Conservation (phyloP, 1,140 invertebrate species). For the Heliconius hermathena region DNA sequence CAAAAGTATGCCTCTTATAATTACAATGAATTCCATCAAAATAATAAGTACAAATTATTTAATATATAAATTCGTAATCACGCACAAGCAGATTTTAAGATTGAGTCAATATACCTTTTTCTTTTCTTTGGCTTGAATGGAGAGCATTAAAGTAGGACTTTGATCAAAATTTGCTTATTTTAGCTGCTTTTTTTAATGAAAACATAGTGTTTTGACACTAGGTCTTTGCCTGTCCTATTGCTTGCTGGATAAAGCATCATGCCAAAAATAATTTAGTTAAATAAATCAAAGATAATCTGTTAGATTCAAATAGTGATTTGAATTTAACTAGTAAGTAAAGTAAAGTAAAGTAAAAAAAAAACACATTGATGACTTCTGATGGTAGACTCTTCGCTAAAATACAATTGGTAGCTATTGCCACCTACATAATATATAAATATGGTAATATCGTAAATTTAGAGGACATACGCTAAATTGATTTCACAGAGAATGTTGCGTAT, state of each 20-base stretch:
- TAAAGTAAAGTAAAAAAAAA: too few species aligned
- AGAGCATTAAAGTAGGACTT: not conserved
- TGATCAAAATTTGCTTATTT: not conserved
- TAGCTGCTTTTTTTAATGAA: too few species aligned
- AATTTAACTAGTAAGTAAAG: too few species aligned
- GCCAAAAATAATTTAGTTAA: too few species aligned
- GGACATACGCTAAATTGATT: not conserved
- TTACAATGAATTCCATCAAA: not conserved
- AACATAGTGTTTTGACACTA: too few species aligned
- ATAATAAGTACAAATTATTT: constrained; percentile 4
- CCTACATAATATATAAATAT: not conserved
- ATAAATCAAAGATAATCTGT: too few species aligned
- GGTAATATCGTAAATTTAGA: not conserved
- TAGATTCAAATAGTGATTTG: too few species aligned
- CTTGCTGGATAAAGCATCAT: too few species aligned
- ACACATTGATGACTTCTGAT: too few species aligned
- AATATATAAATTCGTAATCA: constrained; percentile 13
- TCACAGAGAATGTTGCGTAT: not conserved
- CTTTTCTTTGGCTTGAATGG: not conserved
- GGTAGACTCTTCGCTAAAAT: too few species aligned
- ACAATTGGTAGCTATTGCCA: too few species aligned
- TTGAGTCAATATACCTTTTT: not conserved
- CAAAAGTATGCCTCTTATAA: constrained; percentile 73
- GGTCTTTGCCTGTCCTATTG: too few species aligned
- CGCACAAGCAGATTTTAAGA: constrained; percentile 22